phyloP scores from a whole-genome alignment of 2,888 invertebrate species.

The Dastarcus helophoroides region DNA sequence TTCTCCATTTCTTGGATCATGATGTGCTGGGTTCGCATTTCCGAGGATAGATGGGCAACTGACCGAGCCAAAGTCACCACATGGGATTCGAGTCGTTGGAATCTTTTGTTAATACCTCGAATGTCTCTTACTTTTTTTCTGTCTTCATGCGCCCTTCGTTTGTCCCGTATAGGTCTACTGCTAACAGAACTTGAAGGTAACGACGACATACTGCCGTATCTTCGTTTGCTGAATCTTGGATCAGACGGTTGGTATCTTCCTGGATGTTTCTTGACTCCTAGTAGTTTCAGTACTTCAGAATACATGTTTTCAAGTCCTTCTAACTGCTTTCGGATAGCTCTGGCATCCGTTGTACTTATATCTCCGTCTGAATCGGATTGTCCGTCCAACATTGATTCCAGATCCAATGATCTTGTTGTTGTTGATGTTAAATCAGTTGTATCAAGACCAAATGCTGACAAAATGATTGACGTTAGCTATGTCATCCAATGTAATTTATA shows the following conservation, averaged over 20 bases:
- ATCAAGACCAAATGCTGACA: slow-evolving; percentile 57
- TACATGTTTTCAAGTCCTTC: slow-evolving; percentile 81
- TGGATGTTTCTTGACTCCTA: slow-evolving; percentile 43
- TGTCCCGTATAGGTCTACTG: slow-evolving; percentile 63
- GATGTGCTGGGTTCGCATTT: slow-evolving; percentile 81
- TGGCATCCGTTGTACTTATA: slow-evolving; percentile 62
- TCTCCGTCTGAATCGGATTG: slow-evolving; percentile 58
- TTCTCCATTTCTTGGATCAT: slow-evolving; percentile 85
- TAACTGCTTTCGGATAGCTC: slow-evolving; percentile 68
- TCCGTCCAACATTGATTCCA: slow-evolving; percentile 68
- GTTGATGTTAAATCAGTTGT: slow-evolving; percentile 68
- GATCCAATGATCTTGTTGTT: slow-evolving; percentile 62
- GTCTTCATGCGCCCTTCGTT: slow-evolving; percentile 54
- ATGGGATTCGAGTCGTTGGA: slow-evolving; percentile 81
- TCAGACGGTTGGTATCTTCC: slow-evolving; percentile 45
- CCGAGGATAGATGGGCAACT: slow-evolving; percentile 82
- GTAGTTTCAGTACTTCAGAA: slow-evolving; percentile 60
- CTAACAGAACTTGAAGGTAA: slow-evolving; percentile 74
- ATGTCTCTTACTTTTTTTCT: slow-evolving; percentile 60
- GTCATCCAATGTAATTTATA: neutral
- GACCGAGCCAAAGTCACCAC: slow-evolving; percentile 83
- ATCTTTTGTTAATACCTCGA: slow-evolving; percentile 73
- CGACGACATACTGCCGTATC: slow-evolving; percentile 75
- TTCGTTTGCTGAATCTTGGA: slow-evolving; percentile 42
- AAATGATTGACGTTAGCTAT: slow-evolving; percentile 3